phyloP scores from a whole-genome alignment of 1,140 invertebrate species.

The Diplogasteroides magnus region DNA sequence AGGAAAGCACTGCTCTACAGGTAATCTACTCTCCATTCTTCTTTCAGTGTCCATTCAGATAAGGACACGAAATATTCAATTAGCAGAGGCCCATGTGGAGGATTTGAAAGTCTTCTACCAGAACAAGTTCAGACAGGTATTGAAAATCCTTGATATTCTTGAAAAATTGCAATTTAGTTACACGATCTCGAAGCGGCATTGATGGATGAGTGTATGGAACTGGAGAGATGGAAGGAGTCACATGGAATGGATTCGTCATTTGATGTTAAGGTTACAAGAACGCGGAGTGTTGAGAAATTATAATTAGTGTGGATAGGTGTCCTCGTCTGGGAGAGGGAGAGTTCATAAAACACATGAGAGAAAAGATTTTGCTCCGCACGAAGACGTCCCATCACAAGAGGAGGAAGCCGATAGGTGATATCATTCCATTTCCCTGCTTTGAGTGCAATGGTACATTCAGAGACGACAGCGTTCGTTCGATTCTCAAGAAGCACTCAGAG shows the following conservation, averaged over 20 bases:
- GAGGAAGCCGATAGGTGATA: background rate
- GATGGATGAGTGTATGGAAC: constrained; percentile 17
- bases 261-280: background rate
- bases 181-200: constrained; percentile 19
- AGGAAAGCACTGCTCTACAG: constrained; percentile 16
- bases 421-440: too few species aligned
- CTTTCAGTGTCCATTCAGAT: background rate
- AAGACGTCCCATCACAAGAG: background rate
- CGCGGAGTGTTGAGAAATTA: background rate
- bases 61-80: background rate
- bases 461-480: constrained; percentile 15
- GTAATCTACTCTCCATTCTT: background rate
- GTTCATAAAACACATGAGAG: too few species aligned
- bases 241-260: too few species aligned
- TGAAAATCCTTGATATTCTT: background rate
- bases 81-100: constrained; percentile 14
- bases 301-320: too few species aligned
- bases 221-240: constrained; percentile 14
- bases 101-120: constrained; percentile 20
- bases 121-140: constrained; percentile 20
- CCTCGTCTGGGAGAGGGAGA: too few species aligned
- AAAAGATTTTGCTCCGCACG: background rate
- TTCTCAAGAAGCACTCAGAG: constrained; percentile 21
- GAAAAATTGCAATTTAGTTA: constrained; percentile 9
- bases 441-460: too few species aligned